These are phyloP conservation scores for Heteractis magnifica DNA, from an alignment of 92 coral and sea anemone species.

Conservation along the genomic window DNA sequence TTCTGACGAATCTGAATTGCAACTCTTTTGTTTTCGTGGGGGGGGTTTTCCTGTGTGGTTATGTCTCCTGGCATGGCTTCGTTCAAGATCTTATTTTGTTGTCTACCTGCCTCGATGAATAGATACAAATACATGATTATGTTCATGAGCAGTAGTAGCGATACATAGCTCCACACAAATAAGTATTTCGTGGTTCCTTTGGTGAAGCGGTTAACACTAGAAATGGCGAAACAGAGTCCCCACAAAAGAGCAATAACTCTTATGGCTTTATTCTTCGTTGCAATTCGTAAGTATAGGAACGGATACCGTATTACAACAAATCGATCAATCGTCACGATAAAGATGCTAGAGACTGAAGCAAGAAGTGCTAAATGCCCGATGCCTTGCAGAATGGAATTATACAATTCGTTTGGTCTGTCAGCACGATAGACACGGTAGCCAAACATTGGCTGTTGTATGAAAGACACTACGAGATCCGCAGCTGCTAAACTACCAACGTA, in stretches of 20 bases:
- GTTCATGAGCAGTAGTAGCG: slow-evolving; percentile 11
- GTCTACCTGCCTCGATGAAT: slow-evolving; percentile 17
- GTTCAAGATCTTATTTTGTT: slow-evolving; percentile 8
- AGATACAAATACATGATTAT: slow-evolving; percentile 28
- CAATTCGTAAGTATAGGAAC: slow-evolving; percentile 24
- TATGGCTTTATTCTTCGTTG: slow-evolving; percentile 17
- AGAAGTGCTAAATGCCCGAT: slow-evolving; percentile 36
- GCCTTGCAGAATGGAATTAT: slow-evolving; percentile 5
- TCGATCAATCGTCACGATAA: slow-evolving; percentile 48
- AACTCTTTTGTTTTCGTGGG: not conserved
- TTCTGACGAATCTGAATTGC: not conserved
- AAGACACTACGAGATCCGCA: slow-evolving; percentile 43
- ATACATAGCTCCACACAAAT: slow-evolving; percentile 31
- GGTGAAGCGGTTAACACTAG: not conserved
- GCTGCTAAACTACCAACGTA: slow-evolving; percentile 40
- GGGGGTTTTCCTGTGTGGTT: not conserved
- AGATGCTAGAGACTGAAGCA: slow-evolving; percentile 47
- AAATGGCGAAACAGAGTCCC: slow-evolving; percentile 17
- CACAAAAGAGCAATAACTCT: slow-evolving; percentile 18
- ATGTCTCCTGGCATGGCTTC: slow-evolving; percentile 1
- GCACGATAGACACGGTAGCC: slow-evolving; percentile 21
- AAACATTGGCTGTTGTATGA: slow-evolving; percentile 41
- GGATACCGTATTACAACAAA: slow-evolving; percentile 38
- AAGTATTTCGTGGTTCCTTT: not conserved
- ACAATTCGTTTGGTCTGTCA: not conserved